Base-by-base conservation (phyloP, 2,113 vertebrate species). In the Eira barbara region DNA sequence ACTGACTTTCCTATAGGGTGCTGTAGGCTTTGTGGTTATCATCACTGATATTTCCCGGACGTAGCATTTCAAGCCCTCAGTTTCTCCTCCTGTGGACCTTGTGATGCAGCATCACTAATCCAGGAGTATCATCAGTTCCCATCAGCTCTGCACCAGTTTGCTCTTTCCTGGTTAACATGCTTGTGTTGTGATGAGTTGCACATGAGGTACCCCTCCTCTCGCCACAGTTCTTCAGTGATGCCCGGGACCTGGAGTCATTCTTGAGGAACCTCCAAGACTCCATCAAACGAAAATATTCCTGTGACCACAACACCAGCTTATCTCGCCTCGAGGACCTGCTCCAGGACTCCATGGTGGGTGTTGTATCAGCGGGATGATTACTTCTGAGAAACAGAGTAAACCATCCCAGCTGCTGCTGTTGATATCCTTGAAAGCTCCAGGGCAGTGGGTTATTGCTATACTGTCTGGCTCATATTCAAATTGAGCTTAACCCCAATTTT, bases 271-370 rank as follows among this genome's bases (percentile, higher is more conserved):
- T 99, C 31, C 99, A 99, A 98, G 99, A 99, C 93, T 99, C 99
- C 98, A 99, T 99, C 98, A 99, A 99, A 95, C 99, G 99, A 96
- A 99, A 99, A 95, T 99, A 99, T 91, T 99, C 99, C 45, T 99
- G 99, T 0, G 99, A 99, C 98, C 99, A 98, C 91, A 99, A 94
- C 98, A 99, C 99, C 97, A 98, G 99, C 82, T 99, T 99, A 91
- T 99, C 99, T 29, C 99, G 99, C 93, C 99, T 99, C 97, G 99
- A 99, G 96, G 99, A 99, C 97, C 99, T 99, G 94, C 99, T 99
- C 87, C 99, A 99, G 98, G 99, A 99, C 98, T 99, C 99, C 45
- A 99, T 99, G 99, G 99, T 99, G 99, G 96, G 99, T 99, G 95
- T 98, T 95, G 39, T 0, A 4, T 97, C 31, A 1, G 6, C 91